A percentile compares a stretch with the other conserved stretches of the same genome.
Evolutionary conservation across 2,888 invertebrate genomes (phyloP).

Genomic region (Pachycephus smyrnensis): DNA sequence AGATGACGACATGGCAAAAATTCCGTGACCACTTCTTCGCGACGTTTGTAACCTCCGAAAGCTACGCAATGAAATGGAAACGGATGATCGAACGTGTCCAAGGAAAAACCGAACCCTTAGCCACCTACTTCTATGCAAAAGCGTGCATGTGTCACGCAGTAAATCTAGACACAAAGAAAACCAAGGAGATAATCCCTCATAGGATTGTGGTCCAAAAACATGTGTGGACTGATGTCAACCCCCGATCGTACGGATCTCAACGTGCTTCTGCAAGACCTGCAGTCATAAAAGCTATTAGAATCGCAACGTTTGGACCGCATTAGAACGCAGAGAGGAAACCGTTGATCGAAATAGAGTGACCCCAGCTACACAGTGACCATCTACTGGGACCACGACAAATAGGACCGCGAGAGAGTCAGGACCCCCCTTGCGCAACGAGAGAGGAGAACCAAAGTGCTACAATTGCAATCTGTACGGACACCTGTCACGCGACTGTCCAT

Average conservation of each 20-base stretch:
- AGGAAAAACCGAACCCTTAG: conserved; percentile 11
- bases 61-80: no score
- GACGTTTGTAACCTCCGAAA: no score
- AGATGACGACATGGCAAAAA: no score
- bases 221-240: conserved; percentile 25
- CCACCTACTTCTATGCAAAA: conserved; percentile 29
- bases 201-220: conserved; percentile 19
- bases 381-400: background rate
- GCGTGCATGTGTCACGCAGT: conserved; percentile 27
- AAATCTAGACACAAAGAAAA: conserved; percentile 24
- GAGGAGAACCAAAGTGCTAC: conserved; percentile 1
- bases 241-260: conserved; percentile 16
- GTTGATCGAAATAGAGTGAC: background rate
- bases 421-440: background rate
- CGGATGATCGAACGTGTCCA: no score
- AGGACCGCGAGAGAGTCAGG: background rate
- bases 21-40: no score
- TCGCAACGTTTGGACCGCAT: background rate
- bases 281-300: background rate
- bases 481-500: conserved; percentile 3
- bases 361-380: background rate
- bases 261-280: conserved; percentile 10
- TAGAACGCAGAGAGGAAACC: background rate
- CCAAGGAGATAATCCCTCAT: conserved; percentile 22
- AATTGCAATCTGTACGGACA: conserved; percentile 12